Evolutionary conservation across 2,797 vertebrate species (phyloP).

Genomic region (Loris lydekkerianus): DNA sequence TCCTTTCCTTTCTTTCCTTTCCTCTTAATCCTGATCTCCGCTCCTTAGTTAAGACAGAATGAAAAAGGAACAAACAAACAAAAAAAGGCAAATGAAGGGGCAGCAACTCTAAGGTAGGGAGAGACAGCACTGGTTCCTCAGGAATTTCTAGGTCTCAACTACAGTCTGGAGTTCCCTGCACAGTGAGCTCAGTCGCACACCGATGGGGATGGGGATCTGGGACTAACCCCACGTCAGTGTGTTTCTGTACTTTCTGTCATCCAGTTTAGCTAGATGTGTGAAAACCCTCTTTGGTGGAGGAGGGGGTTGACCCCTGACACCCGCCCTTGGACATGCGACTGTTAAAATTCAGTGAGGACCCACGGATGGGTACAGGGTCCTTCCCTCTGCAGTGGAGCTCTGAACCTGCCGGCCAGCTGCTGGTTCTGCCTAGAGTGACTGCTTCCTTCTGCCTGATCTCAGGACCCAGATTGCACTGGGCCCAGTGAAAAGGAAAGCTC

Average conservation of each 20-base stretch:
- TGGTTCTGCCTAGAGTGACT: not conserved
- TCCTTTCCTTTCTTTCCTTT: not conserved
- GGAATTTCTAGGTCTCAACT: not conserved
- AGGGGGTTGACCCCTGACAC: too few species aligned
- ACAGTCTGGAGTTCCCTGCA: not conserved
- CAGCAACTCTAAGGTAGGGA: fast-evolving
- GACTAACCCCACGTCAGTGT: too few species aligned
- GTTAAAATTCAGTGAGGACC: not conserved
- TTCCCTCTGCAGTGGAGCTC: not conserved
- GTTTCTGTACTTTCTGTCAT: too few species aligned
- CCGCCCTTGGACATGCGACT: too few species aligned
- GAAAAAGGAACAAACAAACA: not conserved
- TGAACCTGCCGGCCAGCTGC: not conserved
- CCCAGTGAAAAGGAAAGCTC: not conserved
- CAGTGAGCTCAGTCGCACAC: too few species aligned
- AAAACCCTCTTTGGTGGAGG: too few species aligned
- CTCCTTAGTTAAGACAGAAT: not conserved
- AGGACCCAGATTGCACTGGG: not conserved
- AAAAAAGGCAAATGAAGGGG: not conserved
- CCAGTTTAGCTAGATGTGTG: too few species aligned
- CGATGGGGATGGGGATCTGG: too few species aligned
- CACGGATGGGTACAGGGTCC: not conserved
- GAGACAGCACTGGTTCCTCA: fast-evolving
- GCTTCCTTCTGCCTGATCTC: not conserved
- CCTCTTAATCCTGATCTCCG: not conserved